phyloP scores from a whole-genome alignment of 2,888 invertebrate genomes.

The Tetramorium bicarinatum region DNA sequence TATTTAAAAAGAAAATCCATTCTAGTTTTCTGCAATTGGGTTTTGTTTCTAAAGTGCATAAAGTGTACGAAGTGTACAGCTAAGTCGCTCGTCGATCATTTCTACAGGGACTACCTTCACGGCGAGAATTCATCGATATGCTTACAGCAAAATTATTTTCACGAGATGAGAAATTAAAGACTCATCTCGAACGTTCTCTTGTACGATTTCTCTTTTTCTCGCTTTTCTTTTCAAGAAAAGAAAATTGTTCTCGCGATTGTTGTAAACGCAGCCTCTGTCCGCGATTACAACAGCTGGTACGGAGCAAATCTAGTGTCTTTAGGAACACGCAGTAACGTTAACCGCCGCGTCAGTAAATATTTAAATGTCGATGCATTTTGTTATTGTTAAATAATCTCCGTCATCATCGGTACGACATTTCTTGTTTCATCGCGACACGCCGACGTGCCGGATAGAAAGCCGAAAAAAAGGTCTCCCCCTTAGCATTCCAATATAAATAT shows the following conservation, averaged over 20 bases:
- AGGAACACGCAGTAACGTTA: neutral
- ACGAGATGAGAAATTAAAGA: neutral
- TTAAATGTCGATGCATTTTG: neutral
- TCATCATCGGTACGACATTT: neutral
- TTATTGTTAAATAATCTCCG: neutral
- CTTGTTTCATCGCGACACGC: neutral
- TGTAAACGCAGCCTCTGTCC: too few species aligned
- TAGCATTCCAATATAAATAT: neutral
- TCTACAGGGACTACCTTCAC: neutral
- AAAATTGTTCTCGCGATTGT: too few species aligned
- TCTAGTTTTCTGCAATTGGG: too few species aligned
- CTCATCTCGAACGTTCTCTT: neutral
- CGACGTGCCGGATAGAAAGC: neutral
- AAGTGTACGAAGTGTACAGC: neutral
- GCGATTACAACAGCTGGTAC: too few species aligned
- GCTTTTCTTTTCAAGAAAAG: too few species aligned
- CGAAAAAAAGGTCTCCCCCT: neutral
- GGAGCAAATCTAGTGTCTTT: neutral
- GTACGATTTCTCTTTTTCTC: neutral
- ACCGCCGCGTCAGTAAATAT: slow-evolving; percentile 4
- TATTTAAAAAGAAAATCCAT: too few species aligned
- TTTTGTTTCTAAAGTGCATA: neutral
- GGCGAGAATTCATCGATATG: neutral
- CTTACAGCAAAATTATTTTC: neutral
- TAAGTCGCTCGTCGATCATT: neutral